Evolutionary conservation across 2,113 vertebrate genomes (phyloP), one percentile per base, ranked within the genome.

Genomic region (Hydrochoerus hydrochaeris): DNA sequence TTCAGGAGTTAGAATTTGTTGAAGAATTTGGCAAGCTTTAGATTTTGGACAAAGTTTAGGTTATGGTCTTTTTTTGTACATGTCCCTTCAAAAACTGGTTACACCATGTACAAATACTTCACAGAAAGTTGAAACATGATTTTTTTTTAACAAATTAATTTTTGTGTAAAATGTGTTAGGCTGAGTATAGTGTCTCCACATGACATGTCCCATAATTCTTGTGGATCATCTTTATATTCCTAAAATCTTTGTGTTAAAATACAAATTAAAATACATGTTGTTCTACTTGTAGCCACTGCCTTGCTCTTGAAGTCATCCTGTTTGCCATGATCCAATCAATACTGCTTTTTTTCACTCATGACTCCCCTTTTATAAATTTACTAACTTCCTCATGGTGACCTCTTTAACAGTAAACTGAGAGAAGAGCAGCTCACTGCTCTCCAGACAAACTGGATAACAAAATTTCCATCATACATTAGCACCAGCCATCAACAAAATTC

Each of bases 11-110:
- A 92, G n/a, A 92, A 60, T 69, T 90, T 93, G 17, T 62, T 32
- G 71, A 30, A 80, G 14, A 91, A 58, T 1, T 52, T 65, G 20
- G 10, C 30, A 81, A 94, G 24, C 78, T 85, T 9, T 58, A 57
- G 41, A 86, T 71, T 86, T 94, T 94, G 91, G 95, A 86, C n/a
- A 91, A 90, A 91, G 58, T 80, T 69, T 83, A 86, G 58, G 62
- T 85, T 67, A 87, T 52, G 30, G 7, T 81, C 63, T 80, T 12
- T 58, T 46, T 13, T 49, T 44, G 6, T 63, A 22, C 38, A 82
- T 80, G 14, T 60, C 52, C 62, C 63, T 94, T 98, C 14, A 91
- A 81, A 96, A 96, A 69, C 16, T 38, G 94, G 16, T 73, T 65
- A 80, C 78, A 81, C 49, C 54, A 3, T 54, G 30, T 28, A 71